Conservation (phyloP, 2,888 invertebrate species). For the Drosophila subquinaria region DNA sequence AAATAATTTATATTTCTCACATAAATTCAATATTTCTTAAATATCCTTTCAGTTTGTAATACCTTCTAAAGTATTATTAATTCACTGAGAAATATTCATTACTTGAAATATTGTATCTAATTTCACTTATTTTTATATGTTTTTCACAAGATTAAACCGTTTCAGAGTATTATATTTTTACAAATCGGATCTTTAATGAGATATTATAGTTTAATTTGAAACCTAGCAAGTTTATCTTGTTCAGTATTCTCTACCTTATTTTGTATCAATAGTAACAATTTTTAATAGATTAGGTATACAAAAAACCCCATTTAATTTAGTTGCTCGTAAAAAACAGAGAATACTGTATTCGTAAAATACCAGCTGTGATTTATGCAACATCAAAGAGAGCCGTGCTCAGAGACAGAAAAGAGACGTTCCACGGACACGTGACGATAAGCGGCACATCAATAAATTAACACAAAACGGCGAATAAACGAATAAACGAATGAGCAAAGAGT, state of each 20-base stretch:
- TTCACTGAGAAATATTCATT: neutral
- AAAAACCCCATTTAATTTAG: constrained; percentile 32
- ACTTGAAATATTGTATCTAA: neutral
- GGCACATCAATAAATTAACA: constrained; percentile 71
- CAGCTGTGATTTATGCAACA: constrained; percentile 55
- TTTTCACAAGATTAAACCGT: neutral
- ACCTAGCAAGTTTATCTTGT: too few relatives aligned
- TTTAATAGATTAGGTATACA: neutral
- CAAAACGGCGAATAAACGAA: constrained; percentile 38
- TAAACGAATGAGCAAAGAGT: constrained; percentile 19
- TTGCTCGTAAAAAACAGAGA: constrained; percentile 35
- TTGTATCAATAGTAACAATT: neutral
- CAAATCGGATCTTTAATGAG: too few relatives aligned
- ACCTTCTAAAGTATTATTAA: neutral
- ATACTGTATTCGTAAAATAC: too few relatives aligned
- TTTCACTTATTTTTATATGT: neutral
- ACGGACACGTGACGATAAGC: constrained; percentile 53
- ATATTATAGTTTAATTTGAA: too few relatives aligned
- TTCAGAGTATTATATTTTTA: too few relatives aligned
- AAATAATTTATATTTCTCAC: neutral
- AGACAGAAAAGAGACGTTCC: constrained; percentile 5
- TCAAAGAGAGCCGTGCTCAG: constrained; percentile 48
- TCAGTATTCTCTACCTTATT: too few relatives aligned
- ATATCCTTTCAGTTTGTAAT: neutral
- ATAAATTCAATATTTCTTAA: neutral